Base-by-base conservation (phyloP, 2,888 invertebrate genomes). In the Spodoptera littoralis region DNA sequence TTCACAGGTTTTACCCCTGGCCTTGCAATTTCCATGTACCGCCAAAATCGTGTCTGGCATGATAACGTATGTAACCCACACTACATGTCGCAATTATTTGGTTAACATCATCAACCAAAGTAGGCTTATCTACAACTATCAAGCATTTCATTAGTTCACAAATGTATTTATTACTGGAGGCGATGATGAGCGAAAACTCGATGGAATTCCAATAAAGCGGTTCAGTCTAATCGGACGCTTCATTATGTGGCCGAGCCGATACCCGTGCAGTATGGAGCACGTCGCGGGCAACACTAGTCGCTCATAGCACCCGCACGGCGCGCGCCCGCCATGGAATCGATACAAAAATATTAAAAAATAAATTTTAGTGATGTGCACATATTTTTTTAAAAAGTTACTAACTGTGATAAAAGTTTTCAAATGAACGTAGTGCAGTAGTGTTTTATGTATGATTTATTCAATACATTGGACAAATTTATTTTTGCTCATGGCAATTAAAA, bases 401-500 rank as follows among this genome's bases (percentile, higher is more conserved):
- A 86, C 85, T 89, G 88, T 78, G 79, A 77, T 86, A 85, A 80
- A 67, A 61, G 73, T 85, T 88, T 87, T 91, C 90, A 89, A 92
- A 92, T 88, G 92, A 90, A 90, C 90, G 88, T 81, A 88, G 92
- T 89, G 91, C 79, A 87, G 86, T 87, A 84, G 88, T 89, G 83
- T 90, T 94, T 90, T 92, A 94, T 94, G 94, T 93, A 94, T 94
- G 94, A 94, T 93, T 94, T 94, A 94, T 94, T 92, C 91, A 94
- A 93, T 86, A 90, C 88, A 88, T 90, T 90, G 94, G 94, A 93
- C 86, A 90, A 90, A 90, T 86, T 87, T 93, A 90, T 85, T 92
- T 92, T 93, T 94, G 93, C 93, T 93, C 73, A 89, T 93, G 88
- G 94, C 94, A 92, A 91, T 93, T 91, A 93, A 92, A 85, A 91